Percentiles rank a stretch among this genome's conserved stretches.
phyloP scores from a whole-genome alignment of 1,140 invertebrate species.

The Orussus abietinus region DNA sequence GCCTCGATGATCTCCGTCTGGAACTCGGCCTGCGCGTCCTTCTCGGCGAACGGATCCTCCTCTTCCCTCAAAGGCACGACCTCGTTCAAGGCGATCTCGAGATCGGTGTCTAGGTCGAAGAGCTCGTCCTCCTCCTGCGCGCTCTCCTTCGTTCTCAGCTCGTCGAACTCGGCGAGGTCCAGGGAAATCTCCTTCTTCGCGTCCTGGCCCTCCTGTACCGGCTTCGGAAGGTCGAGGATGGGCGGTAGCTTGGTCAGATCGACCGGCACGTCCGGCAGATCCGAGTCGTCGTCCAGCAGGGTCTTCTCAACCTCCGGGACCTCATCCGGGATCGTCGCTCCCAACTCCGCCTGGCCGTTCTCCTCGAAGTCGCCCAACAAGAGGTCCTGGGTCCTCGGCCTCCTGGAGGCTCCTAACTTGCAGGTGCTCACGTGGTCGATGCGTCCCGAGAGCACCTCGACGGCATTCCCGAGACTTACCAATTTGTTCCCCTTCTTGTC shows the following conservation, averaged over 20 bases:
- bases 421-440: slow-evolving; percentile 64
- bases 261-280: slow-evolving; percentile 57
- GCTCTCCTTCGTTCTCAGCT: slow-evolving; percentile 45
- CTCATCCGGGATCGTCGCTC: slow-evolving; percentile 23
- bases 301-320: slow-evolving; percentile 63
- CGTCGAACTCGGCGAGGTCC: slow-evolving; percentile 45
- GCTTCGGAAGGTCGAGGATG: slow-evolving; percentile 24
- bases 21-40: slow-evolving; percentile 33
- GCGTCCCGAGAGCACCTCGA: slow-evolving; percentile 78
- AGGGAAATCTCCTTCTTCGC: slow-evolving; percentile 24
- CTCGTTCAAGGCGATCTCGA: too few relatives aligned
- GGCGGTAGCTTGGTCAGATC: slow-evolving; percentile 58
- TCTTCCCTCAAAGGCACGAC: slow-evolving; percentile 31
- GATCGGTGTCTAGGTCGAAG: slow-evolving; percentile 38
- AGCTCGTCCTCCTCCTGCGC: slow-evolving; percentile 49
- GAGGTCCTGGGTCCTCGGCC: slow-evolving; percentile 63
- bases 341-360: slow-evolving; percentile 21
- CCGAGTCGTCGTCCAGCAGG: slow-evolving; percentile 69
- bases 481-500: slow-evolving; percentile 75
- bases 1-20: slow-evolving; percentile 44
- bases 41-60: slow-evolving; percentile 44
- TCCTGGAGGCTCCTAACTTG: slow-evolving; percentile 51
- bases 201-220: too few relatives aligned
- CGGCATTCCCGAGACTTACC: slow-evolving; percentile 77
- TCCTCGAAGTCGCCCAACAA: slow-evolving; percentile 67